Evolutionary conservation across 2,797 vertebrate genomes (phyloP), one percentile per base, ranked within the genome.

Genomic region (Momotus momota): DNA sequence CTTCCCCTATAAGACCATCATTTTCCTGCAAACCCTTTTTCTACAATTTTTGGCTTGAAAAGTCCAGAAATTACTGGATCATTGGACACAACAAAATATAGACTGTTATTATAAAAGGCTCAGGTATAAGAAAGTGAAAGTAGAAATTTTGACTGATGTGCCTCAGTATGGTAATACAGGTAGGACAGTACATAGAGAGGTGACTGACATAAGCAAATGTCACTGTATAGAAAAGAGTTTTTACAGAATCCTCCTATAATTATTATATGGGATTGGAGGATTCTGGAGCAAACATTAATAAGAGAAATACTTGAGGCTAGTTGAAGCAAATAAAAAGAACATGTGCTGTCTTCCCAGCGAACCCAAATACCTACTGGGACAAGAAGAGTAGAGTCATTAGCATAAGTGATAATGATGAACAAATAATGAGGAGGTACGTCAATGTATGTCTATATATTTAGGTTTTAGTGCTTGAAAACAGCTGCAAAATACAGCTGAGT

Each of bases 401-500:
- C 35, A 35, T 35, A 35, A 35, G 35, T 35, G 35, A 35, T 35
- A 35, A 35, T 35, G 35, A 35, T 35, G 35, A 35, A 35, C 35
- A 35, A 35, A 35, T 35, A 35, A 35, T 35, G 35, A 93, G 74
- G 66, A 74, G 40, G 43, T 77, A 81, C 27, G 60, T 71, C 82
- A 45, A 51, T 65, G 49, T 23, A n/a, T 27, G 62, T 31, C 58
- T 82, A 60, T 66, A 89, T 75, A 89, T 95, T 86, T 86, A 90
- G 77, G 75, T 94, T 97, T 96, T 93, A 96, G 21, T 94, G 51
- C 62, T 87, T 49, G 31, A 72, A 74, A 96, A 84, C 95, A 96
- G 92, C 83, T 96, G 95, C 88, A 94, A 88, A 93, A 81, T 83
- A 74, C 14, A 3, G 29, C 88, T 88, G 77, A 64, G 17, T 89